Evolutionary conservation across 2,888 invertebrate genomes (phyloP), one percentile per base, ranked within the genome.

Genomic region (Gandaritis pyraliata): DNA sequence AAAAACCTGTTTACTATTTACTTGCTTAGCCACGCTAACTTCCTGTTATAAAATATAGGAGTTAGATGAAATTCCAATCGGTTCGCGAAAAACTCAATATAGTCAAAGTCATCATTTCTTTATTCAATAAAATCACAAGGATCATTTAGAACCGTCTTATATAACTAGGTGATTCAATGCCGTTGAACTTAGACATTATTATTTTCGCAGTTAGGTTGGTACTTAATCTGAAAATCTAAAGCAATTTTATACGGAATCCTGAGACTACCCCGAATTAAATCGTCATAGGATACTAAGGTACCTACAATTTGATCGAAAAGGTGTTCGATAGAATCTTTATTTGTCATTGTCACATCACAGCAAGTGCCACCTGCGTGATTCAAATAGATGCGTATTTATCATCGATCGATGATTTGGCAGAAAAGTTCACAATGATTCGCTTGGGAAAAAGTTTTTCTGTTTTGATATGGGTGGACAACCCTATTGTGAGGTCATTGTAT

Each of bases 401-500:
- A 83, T 69, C 76, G 76, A 82, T 83, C 85, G 81, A 88, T 91
- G 91, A 91, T 88, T 90, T 89, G 80, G 87, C 90, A 87, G 80
- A 83, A 88, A 81, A 74, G 71, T 72, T 74, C 59, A 86, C 86
- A 88, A 87, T 85, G 74, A 69, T 45, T 48, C 39, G 48, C 55
- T 64, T 65, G 54, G 51, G 51, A 64, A 61, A 82, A 75, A 81
- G 78, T 77, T 75, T 69, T 76, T 77, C 77, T 78, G 72, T 65
- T 78, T 78, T 83, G 84, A 80, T 78, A 76, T 73, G 77, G 80
- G 77, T 79, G 74, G 61, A 58, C 55, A 58, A 38, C 16, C 36
- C 47, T 36, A 52, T 60, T 61, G 45, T 60, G 16, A 15, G 33
- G 18, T 59, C 13, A 30, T 57, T 29, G 15, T 46, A 54, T 60